Percentiles rank a stretch among this genome's conserved stretches.
phyloP scores from a whole-genome alignment of 2,797 vertebrate genomes.

The Hydrocynus forskahlii region DNA sequence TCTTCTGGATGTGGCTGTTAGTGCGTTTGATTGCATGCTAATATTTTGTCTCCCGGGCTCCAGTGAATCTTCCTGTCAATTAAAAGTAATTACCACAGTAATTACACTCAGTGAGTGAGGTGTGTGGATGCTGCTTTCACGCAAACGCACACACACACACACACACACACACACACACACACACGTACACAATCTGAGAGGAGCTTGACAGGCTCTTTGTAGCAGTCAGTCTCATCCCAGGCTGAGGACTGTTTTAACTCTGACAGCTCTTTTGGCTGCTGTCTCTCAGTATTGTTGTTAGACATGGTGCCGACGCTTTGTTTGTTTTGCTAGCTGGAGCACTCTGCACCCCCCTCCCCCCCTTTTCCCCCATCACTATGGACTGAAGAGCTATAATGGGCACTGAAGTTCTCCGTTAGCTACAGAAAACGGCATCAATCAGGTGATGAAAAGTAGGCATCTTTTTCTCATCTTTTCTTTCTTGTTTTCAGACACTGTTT shows the following conservation, averaged over 20 bases:
- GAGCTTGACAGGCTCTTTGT: constrained; percentile 50
- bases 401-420: constrained; percentile 22
- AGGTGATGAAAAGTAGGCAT: constrained; percentile 22
- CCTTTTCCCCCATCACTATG: not conserved
- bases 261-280: constrained; percentile 53
- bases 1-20: constrained; percentile 29
- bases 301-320: constrained; percentile 30
- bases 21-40: constrained; percentile 32
- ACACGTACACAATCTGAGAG: constrained; percentile 9
- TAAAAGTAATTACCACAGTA: constrained; percentile 44
- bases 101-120: constrained; percentile 23
- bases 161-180: not conserved
- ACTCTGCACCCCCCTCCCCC: not conserved
- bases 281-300: constrained; percentile 46
- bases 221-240: constrained; percentile 38
- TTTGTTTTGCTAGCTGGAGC: constrained; percentile 34
- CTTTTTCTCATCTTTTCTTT: too few relatives aligned
- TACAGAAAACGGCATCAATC: constrained; percentile 24
- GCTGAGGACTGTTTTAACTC: constrained; percentile 33
- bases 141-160: not conserved
- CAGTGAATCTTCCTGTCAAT: constrained; percentile 37
- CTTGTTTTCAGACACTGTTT: too few relatives aligned
- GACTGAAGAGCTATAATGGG: constrained; percentile 7
- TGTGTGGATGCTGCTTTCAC: not conserved
- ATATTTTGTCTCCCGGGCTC: constrained; percentile 32